Conservation (phyloP, 2,113 vertebrate genomes). For the Casuarius casuarius region DNA sequence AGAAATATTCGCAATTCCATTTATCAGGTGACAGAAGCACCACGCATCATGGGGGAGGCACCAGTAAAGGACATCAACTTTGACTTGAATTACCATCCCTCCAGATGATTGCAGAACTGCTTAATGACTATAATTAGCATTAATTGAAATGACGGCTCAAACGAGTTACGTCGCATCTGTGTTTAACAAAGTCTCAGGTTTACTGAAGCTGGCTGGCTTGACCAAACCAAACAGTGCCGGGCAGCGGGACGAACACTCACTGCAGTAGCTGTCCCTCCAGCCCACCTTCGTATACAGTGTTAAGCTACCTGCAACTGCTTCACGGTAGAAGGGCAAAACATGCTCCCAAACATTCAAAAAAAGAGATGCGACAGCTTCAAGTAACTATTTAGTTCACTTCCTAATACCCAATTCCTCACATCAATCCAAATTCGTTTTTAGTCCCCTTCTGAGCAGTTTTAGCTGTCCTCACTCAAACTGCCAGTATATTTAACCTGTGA, state of each 20-base stretch:
- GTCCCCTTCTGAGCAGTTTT: not conserved
- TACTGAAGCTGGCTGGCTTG: not conserved
- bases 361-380: not conserved
- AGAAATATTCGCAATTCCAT: not conserved
- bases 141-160: conserved; percentile 4
- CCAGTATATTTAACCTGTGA: not conserved
- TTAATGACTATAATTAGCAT: conserved; percentile 22
- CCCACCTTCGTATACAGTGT: not conserved
- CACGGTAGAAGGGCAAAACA: not conserved
- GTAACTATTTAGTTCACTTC: not conserved
- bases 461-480: not conserved
- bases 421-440: not conserved
- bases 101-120: not conserved
- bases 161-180: not conserved
- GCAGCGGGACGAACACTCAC: rapidly evolving
- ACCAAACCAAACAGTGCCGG: not conserved
- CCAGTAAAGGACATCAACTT: not conserved
- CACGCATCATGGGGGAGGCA: not conserved
- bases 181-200: not conserved
- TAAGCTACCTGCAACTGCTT: not conserved
- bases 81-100: not conserved
- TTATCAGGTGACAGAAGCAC: not conserved
- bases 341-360: not conserved
- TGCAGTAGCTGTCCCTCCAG: rapidly evolving
- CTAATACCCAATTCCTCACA: not conserved